Base-by-base conservation (phyloP, 2,888 invertebrate genomes). In the Thymelicus sylvestris region DNA sequence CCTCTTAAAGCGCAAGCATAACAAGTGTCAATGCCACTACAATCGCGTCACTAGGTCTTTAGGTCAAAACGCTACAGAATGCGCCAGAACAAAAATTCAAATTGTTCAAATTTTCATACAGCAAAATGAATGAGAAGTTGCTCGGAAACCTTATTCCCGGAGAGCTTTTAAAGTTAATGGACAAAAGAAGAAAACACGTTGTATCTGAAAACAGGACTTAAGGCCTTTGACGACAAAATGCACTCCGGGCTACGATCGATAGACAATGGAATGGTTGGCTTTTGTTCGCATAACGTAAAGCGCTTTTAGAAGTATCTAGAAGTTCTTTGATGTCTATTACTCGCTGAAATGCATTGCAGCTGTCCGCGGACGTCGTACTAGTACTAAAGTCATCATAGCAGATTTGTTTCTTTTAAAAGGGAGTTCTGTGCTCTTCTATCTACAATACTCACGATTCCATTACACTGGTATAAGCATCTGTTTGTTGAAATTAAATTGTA, bases 241-340 rank as follows among this genome's bases (percentile, higher is more conserved):
- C 91, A 87, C 89, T 89, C 81, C 77, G 73, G 86, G 86, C 86
- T 85, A 87, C 86, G 89, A 86, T 88, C 91, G 85, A 90, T 91
- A 89, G 87, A 91, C 90, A 91, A 90, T 88, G 85, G 87, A 89
- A 87, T 90, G 90, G 89, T 90, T 89, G 85, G 83, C 87, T 87
- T 90, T 90, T 90, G 89, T 90, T 89, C 85, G 80, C 83, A 87
- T 87, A 89, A 88, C 87, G 87, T 87, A 88, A 86, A 91, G 84
- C 83, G 82, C 85, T 85, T 81, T 81, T 83, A 83, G 70, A 71
- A 76, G 74, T 74, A 73, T 76, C 83, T 83, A 83, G 78, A 77
- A 86, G 81, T 86, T 86, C 87, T 89, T 89, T 86, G 86, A 85
- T 78, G 80, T 83, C 82, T 82, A 82, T 82, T 84, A 81, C 83